Base-by-base conservation (phyloP, 2,113 vertebrate species). In the Emydura subglobosa region DNA sequence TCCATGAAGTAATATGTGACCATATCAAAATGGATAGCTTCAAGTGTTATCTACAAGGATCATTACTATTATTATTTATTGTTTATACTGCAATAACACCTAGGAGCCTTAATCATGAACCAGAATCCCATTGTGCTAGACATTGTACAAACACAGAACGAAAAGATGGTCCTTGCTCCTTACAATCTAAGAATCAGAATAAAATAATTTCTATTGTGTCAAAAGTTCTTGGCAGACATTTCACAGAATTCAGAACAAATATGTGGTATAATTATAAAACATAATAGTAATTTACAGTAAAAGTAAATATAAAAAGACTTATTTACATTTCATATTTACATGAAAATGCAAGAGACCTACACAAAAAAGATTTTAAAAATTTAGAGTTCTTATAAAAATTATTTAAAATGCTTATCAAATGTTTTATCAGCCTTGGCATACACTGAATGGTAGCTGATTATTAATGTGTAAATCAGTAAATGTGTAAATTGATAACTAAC, bases 391-490 rank as follows among this genome's bases (percentile, higher is more conserved):
- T 47, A 42, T 24, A 22, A 80, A 17, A 93, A 85, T 21, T 0
- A 1, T n/a, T 87, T 82, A 50, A n/a, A 19, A 13, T 44, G 49
- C 72, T 49, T 84, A 78, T 27, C 34, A 84, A 44, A 42, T 87
- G 19, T 92, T 95, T 84, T 84, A 86, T 84, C 79, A 93, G 55
- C 79, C 91, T 87, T 2, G 4, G 44, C 57, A 86, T 27, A 83
- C 29, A 84, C 85, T 88, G 82, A 55, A 82, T 84, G 81, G 65
- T 93, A 61, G n/a, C 25, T 65, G 50, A 13, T 31, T 86, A 55
- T 21, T 86, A 92, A 92, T 61, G 49, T 59, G 55, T 92, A 87
- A 80, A 94, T 96, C 93, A 74, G 55, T 57, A 57, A 39, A 39
- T 39, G 39, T 39, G 39, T 39, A 39, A 39, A 50, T 29, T 1